Evolutionary conservation across 1,140 invertebrate species (phyloP).

Genomic region (Anadara kagoshimensis): DNA sequence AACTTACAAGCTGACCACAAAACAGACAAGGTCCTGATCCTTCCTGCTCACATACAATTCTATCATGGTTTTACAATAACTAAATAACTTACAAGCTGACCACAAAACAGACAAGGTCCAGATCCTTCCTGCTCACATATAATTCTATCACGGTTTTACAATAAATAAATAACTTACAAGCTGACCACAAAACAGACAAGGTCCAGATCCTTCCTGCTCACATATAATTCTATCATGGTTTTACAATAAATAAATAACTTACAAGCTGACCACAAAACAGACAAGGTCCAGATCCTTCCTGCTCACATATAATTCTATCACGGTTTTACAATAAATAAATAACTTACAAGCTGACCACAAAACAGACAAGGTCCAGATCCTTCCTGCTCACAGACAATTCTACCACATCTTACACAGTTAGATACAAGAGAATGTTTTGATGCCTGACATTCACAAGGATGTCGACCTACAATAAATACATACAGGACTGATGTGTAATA

Average conservation of each 20-base stretch:
- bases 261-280: slow-evolving; percentile 93
- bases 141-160: slow-evolving; percentile 93
- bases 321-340: too few species aligned
- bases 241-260: too few species aligned
- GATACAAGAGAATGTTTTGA: slow-evolving; percentile 91
- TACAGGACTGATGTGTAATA: not conserved
- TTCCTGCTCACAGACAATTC: slow-evolving; percentile 97
- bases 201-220: slow-evolving; percentile 95
- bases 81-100: slow-evolving; percentile 74
- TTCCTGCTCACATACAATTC: slow-evolving; percentile 96
- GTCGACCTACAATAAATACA: slow-evolving; percentile 79
- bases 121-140: slow-evolving; percentile 97
- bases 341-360: slow-evolving; percentile 81
- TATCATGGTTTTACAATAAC: too few species aligned
- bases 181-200: slow-evolving; percentile 94
- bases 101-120: slow-evolving; percentile 96
- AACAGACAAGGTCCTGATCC: slow-evolving; percentile 96
- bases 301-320: slow-evolving; percentile 94
- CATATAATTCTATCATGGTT: slow-evolving; percentile 96
- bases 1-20: slow-evolving; percentile 81
- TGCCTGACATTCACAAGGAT: slow-evolving; percentile 94
- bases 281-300: slow-evolving; percentile 97
- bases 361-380: slow-evolving; percentile 96
- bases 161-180: too few species aligned
- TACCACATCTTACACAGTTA: slow-evolving; percentile 95